phyloP scores from a whole-genome alignment of 2,797 vertebrate species.

The Syndactyla subalaris region DNA sequence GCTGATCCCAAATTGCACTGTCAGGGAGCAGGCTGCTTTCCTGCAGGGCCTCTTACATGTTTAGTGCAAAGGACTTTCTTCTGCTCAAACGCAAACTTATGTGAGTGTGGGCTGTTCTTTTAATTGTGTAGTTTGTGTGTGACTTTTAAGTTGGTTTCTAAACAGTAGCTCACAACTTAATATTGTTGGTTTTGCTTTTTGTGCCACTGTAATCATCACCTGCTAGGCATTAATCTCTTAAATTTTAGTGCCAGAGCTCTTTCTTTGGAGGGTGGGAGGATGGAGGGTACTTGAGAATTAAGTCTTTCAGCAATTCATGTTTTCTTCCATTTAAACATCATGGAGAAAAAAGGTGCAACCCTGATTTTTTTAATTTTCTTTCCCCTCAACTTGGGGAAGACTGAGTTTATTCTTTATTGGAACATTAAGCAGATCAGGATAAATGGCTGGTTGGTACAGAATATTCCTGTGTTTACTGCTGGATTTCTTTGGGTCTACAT shows the following conservation, averaged over 20 bases:
- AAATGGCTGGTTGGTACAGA: not conserved
- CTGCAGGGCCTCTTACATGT: not conserved
- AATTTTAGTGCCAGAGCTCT: not conserved
- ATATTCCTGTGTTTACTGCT: not conserved
- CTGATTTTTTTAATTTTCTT: no score
- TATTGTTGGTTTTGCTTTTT: accelerated
- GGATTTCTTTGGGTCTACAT: not conserved
- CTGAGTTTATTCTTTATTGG: not conserved
- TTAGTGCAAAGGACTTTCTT: not conserved
- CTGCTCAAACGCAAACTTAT: not conserved
- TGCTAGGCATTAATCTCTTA: not conserved
- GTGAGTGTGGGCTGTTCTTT: not conserved
- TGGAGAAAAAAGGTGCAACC: not conserved
- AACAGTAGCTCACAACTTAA: not conserved
- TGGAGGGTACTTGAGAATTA: not conserved
- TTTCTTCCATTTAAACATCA: not conserved
- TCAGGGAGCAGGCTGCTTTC: not conserved
- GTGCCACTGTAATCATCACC: not conserved
- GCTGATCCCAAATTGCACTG: not conserved
- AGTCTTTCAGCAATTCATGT: not conserved
- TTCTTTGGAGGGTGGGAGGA: not conserved
- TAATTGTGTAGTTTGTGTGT: not conserved
- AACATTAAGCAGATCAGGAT: not conserved
- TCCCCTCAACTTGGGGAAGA: not conserved
- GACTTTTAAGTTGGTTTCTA: not conserved